Base-by-base conservation (phyloP, 2,113 vertebrate genomes). In the Paradoxurus hermaphroditus region DNA sequence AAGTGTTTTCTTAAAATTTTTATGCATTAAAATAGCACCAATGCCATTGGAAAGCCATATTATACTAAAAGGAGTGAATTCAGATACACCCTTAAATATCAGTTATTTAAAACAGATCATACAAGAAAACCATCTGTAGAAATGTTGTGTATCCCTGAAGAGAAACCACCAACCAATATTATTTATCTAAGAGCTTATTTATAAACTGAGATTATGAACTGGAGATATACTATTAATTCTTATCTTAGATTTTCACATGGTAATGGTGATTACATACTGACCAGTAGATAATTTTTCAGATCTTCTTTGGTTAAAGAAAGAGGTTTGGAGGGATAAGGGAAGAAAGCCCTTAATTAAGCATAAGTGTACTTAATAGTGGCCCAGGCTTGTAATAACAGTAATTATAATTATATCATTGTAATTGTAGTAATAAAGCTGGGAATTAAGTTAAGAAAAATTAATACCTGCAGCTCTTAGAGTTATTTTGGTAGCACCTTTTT, bases 401-500 rank as follows among this genome's bases (percentile, higher is more conserved):
- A 49, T 68, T 90, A 9, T 62, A 41, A 49, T 68, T 90, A 12
- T 53, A 70, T 46, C 41, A 94, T n/a, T 77, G 36, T 51, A 75
- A 81, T 62, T 83, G 4, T 19, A 91, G 34, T 70, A 90, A 72
- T 65, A 89, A 81, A 94, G 8, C 18, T 51, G 11, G 56, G 79
- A 36, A 46, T 90, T 86, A 73, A 72, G 36, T 63, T 91, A 77
- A 93, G 53, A 86, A 96, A 93, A 90, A 18, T 67, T 78, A 92
- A 59, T 23, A 79, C 70, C 41, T 86, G 4, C 25, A 95, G 27
- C 23, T 72, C 59, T 93, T 16, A 56, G 70, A 67, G 29, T 31
- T 63, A 87, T 88, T 91, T 95, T 73, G 49, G 9, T 63, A 88
- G 44, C 39, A 94, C 59, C 65, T 90, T 59, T 86, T 95, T 96